A percentile compares a stretch with the other conserved stretches of the same genome.
Conservation (phyloP, 2,113 vertebrate genomes). For the Hydrolagus affinis region DNA sequence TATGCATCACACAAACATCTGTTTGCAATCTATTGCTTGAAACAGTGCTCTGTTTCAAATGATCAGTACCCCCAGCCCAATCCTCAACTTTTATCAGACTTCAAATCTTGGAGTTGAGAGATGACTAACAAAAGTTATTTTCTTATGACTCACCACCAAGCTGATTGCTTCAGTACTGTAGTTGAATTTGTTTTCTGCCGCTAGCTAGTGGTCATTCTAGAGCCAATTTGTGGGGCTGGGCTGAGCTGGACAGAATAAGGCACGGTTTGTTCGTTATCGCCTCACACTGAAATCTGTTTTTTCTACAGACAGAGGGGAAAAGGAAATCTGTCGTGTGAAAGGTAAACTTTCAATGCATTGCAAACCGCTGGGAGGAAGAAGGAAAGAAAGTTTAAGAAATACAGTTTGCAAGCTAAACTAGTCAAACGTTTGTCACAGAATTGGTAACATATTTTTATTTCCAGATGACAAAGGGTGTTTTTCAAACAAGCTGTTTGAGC, state of each 20-base stretch:
- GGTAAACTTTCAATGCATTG: constrained; percentile 9
- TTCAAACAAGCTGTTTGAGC: not conserved
- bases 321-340: not conserved
- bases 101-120: not conserved
- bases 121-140: constrained; percentile 14
- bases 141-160: not conserved
- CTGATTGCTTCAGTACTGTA: not conserved
- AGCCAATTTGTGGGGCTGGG: not conserved
- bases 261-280: not conserved
- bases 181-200: not conserved
- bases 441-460: not conserved
- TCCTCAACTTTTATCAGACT: not conserved
- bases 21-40: constrained; percentile 17
- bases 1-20: constrained; percentile 15
- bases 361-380: not conserved
- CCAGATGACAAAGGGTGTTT: not conserved
- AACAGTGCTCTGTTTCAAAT: constrained; percentile 6
- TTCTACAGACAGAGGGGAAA: not conserved
- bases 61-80: not conserved
- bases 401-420: not conserved
- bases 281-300: not conserved
- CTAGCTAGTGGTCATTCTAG: not conserved
- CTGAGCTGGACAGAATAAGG: not conserved
- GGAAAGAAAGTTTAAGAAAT: not conserved
- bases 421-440: too few relatives aligned